Percentiles rank a stretch among this genome's conserved stretches.
Evolutionary conservation across 1,140 invertebrate genomes (phyloP).

Genomic region (Pteromalus puparum): DNA sequence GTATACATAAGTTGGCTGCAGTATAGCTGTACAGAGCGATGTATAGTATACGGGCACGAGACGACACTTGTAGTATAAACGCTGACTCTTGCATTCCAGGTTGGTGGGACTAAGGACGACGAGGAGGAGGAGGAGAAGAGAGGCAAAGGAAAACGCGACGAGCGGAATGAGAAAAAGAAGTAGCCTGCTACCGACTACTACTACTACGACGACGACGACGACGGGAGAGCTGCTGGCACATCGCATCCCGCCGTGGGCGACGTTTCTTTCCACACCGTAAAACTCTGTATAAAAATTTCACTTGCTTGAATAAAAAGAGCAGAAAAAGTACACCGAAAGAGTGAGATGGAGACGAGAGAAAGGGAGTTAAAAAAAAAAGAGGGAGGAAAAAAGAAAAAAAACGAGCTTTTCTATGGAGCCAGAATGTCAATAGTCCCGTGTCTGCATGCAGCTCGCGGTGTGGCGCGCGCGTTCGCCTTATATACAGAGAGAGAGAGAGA

Average conservation of each 20-base stretch:
- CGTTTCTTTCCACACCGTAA: constrained; percentile 49
- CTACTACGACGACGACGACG: not conserved
- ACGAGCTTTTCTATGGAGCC: constrained; percentile 31
- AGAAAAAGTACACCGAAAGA: constrained; percentile 17
- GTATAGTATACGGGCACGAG: not conserved
- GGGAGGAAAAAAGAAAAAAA: constrained; percentile 4
- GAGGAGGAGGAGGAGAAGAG: not conserved
- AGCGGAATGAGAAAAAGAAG: constrained; percentile 10
- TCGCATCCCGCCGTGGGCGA: constrained; percentile 15
- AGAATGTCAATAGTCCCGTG: constrained; percentile 42
- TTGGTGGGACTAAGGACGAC: constrained; percentile 44
- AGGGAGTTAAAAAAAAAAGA: not conserved
- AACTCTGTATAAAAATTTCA: constrained; percentile 52
- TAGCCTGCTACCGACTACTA: not conserved
- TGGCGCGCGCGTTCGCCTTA: not conserved
- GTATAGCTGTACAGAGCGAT: too few species aligned
- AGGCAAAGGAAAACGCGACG: not conserved
- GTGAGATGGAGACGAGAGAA: too few species aligned
- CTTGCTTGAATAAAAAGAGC: constrained; percentile 51
- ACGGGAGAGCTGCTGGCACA: not conserved
- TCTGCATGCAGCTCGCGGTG: constrained; percentile 18
- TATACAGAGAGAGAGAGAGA: constrained; percentile 21
- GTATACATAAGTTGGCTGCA: constrained; percentile 20
- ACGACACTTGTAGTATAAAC: constrained; percentile 28
- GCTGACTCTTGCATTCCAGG: constrained; percentile 42